phyloP scores from a whole-genome alignment of 2,797 vertebrate genomes.

The Neostethus bicornis region DNA sequence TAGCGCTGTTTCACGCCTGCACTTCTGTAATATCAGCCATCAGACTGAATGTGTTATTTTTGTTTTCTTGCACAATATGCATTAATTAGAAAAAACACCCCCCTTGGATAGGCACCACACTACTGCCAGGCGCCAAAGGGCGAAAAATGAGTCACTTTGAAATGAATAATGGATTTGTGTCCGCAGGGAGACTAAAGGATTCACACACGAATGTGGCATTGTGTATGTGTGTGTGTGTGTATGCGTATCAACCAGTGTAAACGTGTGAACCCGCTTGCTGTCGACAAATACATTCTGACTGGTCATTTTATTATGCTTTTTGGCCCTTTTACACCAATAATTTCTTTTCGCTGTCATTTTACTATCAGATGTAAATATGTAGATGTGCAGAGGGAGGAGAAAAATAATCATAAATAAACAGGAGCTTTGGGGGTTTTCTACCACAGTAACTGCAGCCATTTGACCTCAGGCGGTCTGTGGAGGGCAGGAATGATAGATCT shows the following conservation, averaged over 20 bases:
- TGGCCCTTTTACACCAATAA: conserved; percentile 15
- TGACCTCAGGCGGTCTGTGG: conserved; percentile 71
- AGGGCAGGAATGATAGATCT: conserved; percentile 78
- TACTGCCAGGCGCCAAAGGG: conserved; percentile 71
- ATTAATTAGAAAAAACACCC: conserved; percentile 79
- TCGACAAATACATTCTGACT: conserved; percentile 71
- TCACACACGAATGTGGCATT: conserved; percentile 48
- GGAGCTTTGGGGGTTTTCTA: conserved; percentile 73
- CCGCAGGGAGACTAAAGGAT: conserved; percentile 67
- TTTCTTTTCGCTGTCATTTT: conserved; percentile 41
- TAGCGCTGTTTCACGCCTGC: conserved; percentile 55
- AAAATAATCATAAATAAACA: conserved; percentile 77
- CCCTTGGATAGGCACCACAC: conserved; percentile 68
- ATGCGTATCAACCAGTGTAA: conserved; percentile 26
- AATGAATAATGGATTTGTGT: conserved; percentile 82
- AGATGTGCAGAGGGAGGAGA: conserved; percentile 55
- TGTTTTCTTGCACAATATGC: conserved; percentile 69
- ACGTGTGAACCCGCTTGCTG: conserved; percentile 36
- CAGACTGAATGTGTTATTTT: conserved; percentile 75
- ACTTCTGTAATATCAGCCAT: conserved; percentile 50
- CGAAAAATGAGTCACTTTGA: conserved; percentile 81
- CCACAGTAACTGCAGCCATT: conserved; percentile 71
- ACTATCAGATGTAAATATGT: conserved; percentile 63
- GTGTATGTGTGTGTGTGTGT: conserved; percentile 28
- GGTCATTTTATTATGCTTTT: conserved; percentile 61